A percentile compares a stretch with the other conserved stretches of the same genome.
Conservation (phyloP, 2,797 vertebrate species). For the Artibeus jamaicensis region DNA sequence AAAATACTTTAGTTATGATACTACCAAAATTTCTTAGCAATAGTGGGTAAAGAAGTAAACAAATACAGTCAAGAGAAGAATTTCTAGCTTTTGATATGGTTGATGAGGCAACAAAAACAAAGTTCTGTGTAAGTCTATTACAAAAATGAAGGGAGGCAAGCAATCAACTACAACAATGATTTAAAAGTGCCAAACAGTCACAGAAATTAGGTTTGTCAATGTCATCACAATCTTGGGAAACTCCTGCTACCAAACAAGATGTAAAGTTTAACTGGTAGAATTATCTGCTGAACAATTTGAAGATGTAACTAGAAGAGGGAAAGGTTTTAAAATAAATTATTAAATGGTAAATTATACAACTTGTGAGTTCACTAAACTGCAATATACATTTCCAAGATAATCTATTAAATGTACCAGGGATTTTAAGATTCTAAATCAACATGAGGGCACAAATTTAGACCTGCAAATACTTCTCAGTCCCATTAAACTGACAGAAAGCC, state of each 20-base stretch:
- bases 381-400: neutral
- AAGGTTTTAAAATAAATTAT: neutral
- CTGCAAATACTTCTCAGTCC: neutral
- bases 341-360: neutral
- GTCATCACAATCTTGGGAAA: neutral
- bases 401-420: neutral
- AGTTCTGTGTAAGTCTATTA: neutral
- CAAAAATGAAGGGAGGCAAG: neutral
- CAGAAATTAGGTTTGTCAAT: neutral
- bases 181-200: neutral
- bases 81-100: neutral
- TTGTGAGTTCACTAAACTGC: neutral
- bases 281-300: neutral
- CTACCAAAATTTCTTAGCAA: neutral
- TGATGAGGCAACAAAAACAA: neutral
- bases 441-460: neutral
- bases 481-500: neutral
- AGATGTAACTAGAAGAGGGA: neutral
- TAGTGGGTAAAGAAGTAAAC: neutral
- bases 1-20: neutral
- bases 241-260: neutral
- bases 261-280: conserved; percentile 21
- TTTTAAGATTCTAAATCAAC: conserved; percentile 16
- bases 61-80: neutral
- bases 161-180: neutral